Evolutionary conservation across 2,113 vertebrate species (phyloP), one percentile per base, ranked within the genome.

Genomic region (Takifugu bimaculatus): DNA sequence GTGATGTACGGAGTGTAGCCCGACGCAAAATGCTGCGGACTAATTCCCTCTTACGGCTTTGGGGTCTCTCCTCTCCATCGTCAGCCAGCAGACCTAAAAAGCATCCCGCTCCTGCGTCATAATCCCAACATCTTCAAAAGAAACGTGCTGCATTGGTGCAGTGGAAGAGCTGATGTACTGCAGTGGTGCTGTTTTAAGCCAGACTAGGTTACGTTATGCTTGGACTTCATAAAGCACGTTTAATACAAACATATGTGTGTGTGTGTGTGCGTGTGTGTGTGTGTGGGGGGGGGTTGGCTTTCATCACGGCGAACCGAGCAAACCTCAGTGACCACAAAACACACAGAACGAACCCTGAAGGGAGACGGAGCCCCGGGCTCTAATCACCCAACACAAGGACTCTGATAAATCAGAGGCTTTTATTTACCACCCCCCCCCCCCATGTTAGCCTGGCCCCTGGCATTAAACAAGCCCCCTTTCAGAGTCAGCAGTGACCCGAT

Each of bases 361-460:
- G 52, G 45, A 39, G 43, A 43, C 48, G 51, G 54, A 44, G 63
- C 53, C 53, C 42, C 7, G 5, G 57, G 71, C 48, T 1, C 29
- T 69, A 65, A 74, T 81, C 57, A 61, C 47, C 60, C 68, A 55
- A 39, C 35, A 39, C 35, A 52, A 39, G 62, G 49, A 51, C 45
- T 78, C 49, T 68, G 64, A 79, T 78, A 58, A 82, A 60, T 54
- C 39, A 26, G 35, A 55, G 74, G 25, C 50, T 50, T 9, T 63
- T 54, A 47, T 53, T 50, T 10, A 14, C 57, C 51, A n/a, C 42
- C 61, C 49, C 20, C 20, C 20, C 20, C 20, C 35, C 35, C 35
- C 35, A 39, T 39, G 3, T 39, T 39, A 39, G 7, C 32, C 25
- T 49, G 26, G 29, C 15, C 57, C 7, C 42, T 59, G 54, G 54